Evolutionary conservation across 2,797 vertebrate genomes (phyloP).

Genomic region (Rhinoraja longicauda): DNA sequence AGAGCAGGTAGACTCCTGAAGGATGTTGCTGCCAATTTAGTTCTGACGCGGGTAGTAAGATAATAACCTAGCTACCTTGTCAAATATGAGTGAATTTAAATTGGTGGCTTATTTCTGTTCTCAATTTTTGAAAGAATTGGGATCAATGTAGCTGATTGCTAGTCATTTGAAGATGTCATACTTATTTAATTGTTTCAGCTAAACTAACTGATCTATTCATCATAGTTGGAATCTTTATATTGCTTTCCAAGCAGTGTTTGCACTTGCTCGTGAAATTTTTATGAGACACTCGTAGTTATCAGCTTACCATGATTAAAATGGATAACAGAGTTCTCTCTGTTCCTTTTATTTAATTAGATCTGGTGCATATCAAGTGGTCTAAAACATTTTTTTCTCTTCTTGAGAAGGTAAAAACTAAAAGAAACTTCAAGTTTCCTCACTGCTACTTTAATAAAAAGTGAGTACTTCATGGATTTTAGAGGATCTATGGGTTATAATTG

Average conservation of each 20-base stretch:
- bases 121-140: background rate
- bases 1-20: no score
- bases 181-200: background rate
- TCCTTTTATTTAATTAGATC: background rate
- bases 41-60: background rate
- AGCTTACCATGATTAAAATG: background rate
- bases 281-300: background rate
- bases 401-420: background rate
- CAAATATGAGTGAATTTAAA: background rate
- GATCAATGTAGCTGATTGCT: background rate
- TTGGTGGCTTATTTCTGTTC: background rate
- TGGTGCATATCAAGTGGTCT: background rate
- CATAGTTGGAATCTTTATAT: background rate
- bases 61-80: background rate
- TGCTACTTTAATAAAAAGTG: no score
- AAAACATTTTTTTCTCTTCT: background rate
- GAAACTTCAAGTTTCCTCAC: background rate
- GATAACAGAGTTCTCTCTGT: background rate
- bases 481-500: background rate
- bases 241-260: background rate
- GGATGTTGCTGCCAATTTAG: background rate
- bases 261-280: constrained; percentile 1
- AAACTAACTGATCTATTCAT: background rate
- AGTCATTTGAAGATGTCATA: background rate
- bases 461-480: background rate